phyloP scores from a whole-genome alignment of 1,140 invertebrate species.

The Micrasema minimum region DNA sequence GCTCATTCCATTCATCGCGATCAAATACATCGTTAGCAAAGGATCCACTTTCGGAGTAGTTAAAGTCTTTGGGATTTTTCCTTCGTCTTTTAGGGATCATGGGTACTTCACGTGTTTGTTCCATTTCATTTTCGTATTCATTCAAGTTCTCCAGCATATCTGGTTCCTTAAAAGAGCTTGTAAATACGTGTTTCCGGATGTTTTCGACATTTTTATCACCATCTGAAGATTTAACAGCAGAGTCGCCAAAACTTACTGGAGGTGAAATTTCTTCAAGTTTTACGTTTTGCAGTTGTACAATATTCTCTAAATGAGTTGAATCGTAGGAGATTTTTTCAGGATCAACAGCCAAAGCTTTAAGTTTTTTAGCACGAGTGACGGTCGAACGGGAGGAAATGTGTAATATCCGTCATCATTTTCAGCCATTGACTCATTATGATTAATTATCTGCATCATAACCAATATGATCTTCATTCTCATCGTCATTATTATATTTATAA shows the following conservation, averaged over 20 bases:
- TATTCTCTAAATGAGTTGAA: slow-evolving; percentile 51
- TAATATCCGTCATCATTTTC: slow-evolving; percentile 66
- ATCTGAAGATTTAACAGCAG: slow-evolving; percentile 21
- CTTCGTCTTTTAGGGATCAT: slow-evolving; percentile 47
- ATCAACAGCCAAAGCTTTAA: slow-evolving; percentile 56
- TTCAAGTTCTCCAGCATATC: slow-evolving; percentile 53
- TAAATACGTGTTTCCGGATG: slow-evolving; percentile 40
- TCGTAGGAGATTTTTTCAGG: slow-evolving; percentile 29
- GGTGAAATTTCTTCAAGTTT: slow-evolving; percentile 35
- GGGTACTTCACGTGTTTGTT: slow-evolving; percentile 48
- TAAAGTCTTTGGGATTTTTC: slow-evolving; percentile 35
- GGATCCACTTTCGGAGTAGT: slow-evolving; percentile 45
- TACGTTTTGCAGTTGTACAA: slow-evolving; percentile 28
- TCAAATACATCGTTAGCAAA: slow-evolving; percentile 40
- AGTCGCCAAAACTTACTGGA: slow-evolving; percentile 43
- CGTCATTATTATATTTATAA: slow-evolving; percentile 46
- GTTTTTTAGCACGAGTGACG: slow-evolving; percentile 64
- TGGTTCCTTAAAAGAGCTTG: slow-evolving; percentile 47
- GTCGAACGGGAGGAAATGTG: slow-evolving; percentile 65
- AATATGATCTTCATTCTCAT: slow-evolving; percentile 34
- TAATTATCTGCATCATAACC: slow-evolving; percentile 55
- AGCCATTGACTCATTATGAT: slow-evolving; percentile 61
- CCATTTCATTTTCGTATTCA: slow-evolving; percentile 53
- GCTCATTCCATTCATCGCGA: slow-evolving; percentile 44
- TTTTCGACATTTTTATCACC: too few relatives aligned